Evolutionary conservation across 2,888 invertebrate species (phyloP).

Genomic region (Cataglyphis altisquamis): DNA sequence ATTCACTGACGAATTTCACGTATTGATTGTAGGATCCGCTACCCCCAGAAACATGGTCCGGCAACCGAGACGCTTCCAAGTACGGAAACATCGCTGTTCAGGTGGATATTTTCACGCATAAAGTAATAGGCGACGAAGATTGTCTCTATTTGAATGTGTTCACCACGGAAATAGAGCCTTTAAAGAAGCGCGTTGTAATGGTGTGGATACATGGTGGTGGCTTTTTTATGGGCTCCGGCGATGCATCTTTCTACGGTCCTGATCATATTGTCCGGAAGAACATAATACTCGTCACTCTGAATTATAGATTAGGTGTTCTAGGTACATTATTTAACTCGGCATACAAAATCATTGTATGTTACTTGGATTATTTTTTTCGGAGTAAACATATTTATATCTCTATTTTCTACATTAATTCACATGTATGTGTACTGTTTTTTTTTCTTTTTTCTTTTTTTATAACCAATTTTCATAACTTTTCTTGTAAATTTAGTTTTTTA

Average conservation of each 20-base stretch:
- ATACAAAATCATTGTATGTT: background rate
- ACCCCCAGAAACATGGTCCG: slow-evolving; percentile 77
- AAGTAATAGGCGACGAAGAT: slow-evolving; percentile 77
- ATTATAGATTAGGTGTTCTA: slow-evolving; percentile 80
- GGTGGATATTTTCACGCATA: slow-evolving; percentile 27
- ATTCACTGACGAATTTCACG: background rate
- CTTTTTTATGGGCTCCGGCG: slow-evolving; percentile 74
- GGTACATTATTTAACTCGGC: slow-evolving; percentile 68
- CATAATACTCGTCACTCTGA: slow-evolving; percentile 80
- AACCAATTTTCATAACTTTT: background rate
- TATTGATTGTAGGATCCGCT: slow-evolving; percentile 77
- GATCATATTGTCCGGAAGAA: slow-evolving; percentile 80
- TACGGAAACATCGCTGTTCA: slow-evolving; percentile 74
- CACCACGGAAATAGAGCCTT: slow-evolving; percentile 39
- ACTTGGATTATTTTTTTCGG: background rate
- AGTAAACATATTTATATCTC: background rate
- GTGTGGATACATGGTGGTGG: slow-evolving; percentile 82
- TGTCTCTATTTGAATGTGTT: slow-evolving; percentile 83
- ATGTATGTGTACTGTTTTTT: too few species aligned
- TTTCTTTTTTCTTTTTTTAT: too few species aligned
- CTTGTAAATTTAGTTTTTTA: background rate
- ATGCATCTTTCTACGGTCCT: slow-evolving; percentile 76
- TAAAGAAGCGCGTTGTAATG: slow-evolving; percentile 75
- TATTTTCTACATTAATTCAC: background rate
- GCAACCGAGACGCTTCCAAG: slow-evolving; percentile 73